phyloP scores from a whole-genome alignment of 2,113 vertebrate species.

The Chloroceryle aenea region DNA sequence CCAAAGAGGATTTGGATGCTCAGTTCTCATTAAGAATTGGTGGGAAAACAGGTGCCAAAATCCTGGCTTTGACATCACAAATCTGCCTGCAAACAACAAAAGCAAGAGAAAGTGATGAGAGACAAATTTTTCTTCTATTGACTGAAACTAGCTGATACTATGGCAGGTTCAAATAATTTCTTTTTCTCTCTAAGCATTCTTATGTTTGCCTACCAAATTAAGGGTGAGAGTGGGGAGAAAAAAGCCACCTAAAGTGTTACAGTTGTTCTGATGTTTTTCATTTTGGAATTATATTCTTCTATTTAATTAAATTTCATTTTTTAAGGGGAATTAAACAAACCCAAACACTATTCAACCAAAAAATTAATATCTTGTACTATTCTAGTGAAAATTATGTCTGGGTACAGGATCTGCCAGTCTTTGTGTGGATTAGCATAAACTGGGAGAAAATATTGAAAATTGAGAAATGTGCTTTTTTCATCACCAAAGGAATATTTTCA shows the following conservation, averaged over 20 bases:
- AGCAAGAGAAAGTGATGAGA: not conserved
- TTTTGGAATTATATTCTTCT: not conserved
- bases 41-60: conserved; percentile 2
- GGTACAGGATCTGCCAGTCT: not conserved
- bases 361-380: not conserved
- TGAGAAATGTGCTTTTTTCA: not conserved
- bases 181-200: not conserved
- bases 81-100: not conserved
- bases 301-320: not conserved
- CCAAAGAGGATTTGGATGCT: not conserved
- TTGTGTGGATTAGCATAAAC: not conserved
- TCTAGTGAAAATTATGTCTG: not conserved
- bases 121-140: not conserved
- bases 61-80: not conserved
- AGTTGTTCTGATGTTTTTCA: not conserved
- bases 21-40: not conserved
- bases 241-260: not conserved
- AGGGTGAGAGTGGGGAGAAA: not conserved
- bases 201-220: not conserved
- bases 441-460: not conserved
- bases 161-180: not conserved
- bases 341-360: not conserved
- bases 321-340: not conserved
- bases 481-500: not conserved
- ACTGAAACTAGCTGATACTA: not conserved